Evolutionary conservation across 2,797 vertebrate species (phyloP), one percentile per base, ranked within the genome.

Genomic region (Botia almorhae): DNA sequence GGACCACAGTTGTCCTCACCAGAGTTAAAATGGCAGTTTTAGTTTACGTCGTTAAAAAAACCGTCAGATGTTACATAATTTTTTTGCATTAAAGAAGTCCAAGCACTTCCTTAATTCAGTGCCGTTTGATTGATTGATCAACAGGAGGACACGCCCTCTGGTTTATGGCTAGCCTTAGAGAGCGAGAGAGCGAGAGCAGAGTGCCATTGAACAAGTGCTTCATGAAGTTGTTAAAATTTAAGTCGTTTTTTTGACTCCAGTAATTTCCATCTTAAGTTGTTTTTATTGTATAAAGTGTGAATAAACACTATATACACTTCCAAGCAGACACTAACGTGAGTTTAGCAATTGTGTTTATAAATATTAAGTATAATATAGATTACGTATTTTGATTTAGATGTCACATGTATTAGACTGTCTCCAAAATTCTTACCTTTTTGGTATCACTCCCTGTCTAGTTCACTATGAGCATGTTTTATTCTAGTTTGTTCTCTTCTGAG

Each of bases 121-220:
- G 50, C 33, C 17, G 33, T 33, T 33, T 33, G 33, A 3, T 33
- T 70, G 67, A 69, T 69, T 55, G n/a, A 56, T 63, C 33, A 17
- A 70, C 17, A 69, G 11, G 0, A 39, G 33, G 55, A 50, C 76
- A 78, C 65, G 17, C 76, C 67, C 76, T 60, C 65, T 4, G 21
- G 7, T 50, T 61, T 50, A 21, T 29, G 7, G 75, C 36, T 69
- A 3, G 33, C 46, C 48, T 69, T 23, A 16, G 7, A 46, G 4
- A 21, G n/a, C n/a, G n/a, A n/a, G n/a, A n/a, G n/a, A 26, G 23
- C 23, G 2, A 26, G 23, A 19, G n/a, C 55, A 21, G 10, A 58
- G 55, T 21, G 19, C 55, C 8, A 21, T 21, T 58, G 3, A 14
- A 51, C 13, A 26, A 26, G 23, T 26, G 23, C 33, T 33, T 33